phyloP scores from a whole-genome alignment of 2,797 vertebrate genomes.

The Cyclura pinguis region DNA sequence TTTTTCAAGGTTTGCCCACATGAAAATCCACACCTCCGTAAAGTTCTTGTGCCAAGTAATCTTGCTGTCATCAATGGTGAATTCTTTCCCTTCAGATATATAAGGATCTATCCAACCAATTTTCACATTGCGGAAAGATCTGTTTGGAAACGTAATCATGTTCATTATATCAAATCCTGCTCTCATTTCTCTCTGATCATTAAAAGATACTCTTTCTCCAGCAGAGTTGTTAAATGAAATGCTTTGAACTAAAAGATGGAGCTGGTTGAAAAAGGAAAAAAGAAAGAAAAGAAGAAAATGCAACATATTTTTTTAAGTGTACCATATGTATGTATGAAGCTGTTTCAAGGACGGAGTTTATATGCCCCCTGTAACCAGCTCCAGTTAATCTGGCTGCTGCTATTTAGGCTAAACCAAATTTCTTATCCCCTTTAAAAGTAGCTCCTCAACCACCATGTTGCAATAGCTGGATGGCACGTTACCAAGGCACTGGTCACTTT shows the following conservation, averaged over 20 bases:
- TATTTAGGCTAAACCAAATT: no score
- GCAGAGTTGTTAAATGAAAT: conserved; percentile 6
- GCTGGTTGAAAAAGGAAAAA: neutral
- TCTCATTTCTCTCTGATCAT: neutral
- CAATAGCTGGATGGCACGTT: no score
- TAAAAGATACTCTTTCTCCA: neutral
- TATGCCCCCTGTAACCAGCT: no score
- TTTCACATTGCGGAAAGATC: neutral
- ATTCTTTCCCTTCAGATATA: neutral
- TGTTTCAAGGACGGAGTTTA: no score
- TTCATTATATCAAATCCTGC: neutral
- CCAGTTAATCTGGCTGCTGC: no score
- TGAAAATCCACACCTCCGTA: neutral
- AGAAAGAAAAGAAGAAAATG: no score
- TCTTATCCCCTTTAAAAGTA: no score
- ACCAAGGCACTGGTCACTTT: no score
- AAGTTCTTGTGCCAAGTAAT: neutral
- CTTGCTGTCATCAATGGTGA: neutral
- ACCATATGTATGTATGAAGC: no score
- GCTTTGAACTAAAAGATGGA: neutral
- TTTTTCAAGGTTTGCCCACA: no score
- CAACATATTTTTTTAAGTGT: no score
- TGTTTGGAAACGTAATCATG: neutral
- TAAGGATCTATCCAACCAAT: neutral
- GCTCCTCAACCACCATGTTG: no score